Evolutionary conservation across 30 jellyfish, hydroid and myxozoan genomes (phyloP), one percentile per base, ranked within the genome.

Genomic region (Hydractinia symbiolongicarpus): DNA sequence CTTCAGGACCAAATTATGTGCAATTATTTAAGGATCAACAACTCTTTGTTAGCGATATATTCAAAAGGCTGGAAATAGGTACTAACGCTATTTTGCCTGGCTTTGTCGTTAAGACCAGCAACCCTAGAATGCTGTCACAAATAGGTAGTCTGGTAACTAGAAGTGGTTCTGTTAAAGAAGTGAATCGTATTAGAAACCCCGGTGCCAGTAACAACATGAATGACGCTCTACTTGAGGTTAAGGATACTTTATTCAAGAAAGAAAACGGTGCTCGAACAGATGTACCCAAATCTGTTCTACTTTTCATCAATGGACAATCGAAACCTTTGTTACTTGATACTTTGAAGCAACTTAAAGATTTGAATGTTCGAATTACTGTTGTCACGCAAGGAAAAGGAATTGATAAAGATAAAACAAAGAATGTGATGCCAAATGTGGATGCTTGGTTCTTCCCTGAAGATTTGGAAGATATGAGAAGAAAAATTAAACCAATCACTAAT

Each of bases 211-310:
- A 79, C 55, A 78, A 76, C 54, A 54, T 90, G 8, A 49, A 67
- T 50, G 70, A 51, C 51, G 95, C 96, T 6, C 67, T 89, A 72
- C 90, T 80, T 55, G 67, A 73, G 44, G 96, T 91, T 3, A 89
- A 89, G 75, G 84, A 76, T 6, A 66, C 86, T 5, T 75, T 89
- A 56, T 84, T 89, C 54, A 72, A 88, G 14, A 82, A 77, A 58
- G 95, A 79, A 54, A 83, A 89, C 54, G 96, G 95, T 10, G 94
- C 94, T n/a, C 86, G 97, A 17, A 15, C 15, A 5, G 86, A 73
- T n/a, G 88, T 80, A 14, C 94, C 91, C 13, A 86, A 82, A 62
- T 66, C 97, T 3, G 88, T 90, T 77, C 85, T 85, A 4, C 55
- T 90, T 0, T 90, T 90, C 73, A 60, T 83, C 7, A 76, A 61